Evolutionary conservation across 2,888 invertebrate genomes (phyloP), one percentile per base, ranked within the genome.

Genomic region (Herminia tarsipennalis): DNA sequence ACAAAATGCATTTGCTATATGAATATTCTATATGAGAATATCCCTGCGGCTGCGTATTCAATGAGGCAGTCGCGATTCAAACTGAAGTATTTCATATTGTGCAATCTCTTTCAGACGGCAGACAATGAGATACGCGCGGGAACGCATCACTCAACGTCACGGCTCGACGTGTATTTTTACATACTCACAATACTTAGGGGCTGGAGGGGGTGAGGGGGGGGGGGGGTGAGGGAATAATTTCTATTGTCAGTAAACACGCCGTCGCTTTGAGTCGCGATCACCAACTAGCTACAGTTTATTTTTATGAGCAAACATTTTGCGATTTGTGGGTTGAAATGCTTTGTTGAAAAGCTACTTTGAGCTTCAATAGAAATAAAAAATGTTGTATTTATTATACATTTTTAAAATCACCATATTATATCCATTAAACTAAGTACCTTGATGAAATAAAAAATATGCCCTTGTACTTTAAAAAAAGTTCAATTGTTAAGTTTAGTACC

Each of bases 121-220:
- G 83, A 91, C 90, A 90, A 90, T 88, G 79, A 53, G 48, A 47
- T 55, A 66, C 55, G 66, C 58, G 55, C 55, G 51, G 65, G 66
- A 66, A 83, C 85, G 87, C 87, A 91, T 90, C 89, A 88, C 85
- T 90, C 90, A 88, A 88, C 81, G 89, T 89, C 90, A 86, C 78
- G 62, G 71, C 70, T 77, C 70, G 83, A 83, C 81, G 76, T 76
- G 76, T 83, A 86, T 88, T 89, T 88, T 88, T 86, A 82, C 83
- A 86, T 84, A 69, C 78, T 77, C 80, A 84, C 81, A 83, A 86
- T 83, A 81, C 83, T 81, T 77, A 81, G 77, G 81, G 81, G n/a
- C n/a, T n/a, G n/a, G n/a, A n/a, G n/a, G n/a, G n/a, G n/a, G n/a
- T n/a, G n/a, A n/a, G n/a, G n/a, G n/a, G n/a, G n/a, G n/a, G n/a